Evolutionary conservation across 2,797 vertebrate genomes (phyloP).

Genomic region (Sebastiscus albofasciatus): DNA sequence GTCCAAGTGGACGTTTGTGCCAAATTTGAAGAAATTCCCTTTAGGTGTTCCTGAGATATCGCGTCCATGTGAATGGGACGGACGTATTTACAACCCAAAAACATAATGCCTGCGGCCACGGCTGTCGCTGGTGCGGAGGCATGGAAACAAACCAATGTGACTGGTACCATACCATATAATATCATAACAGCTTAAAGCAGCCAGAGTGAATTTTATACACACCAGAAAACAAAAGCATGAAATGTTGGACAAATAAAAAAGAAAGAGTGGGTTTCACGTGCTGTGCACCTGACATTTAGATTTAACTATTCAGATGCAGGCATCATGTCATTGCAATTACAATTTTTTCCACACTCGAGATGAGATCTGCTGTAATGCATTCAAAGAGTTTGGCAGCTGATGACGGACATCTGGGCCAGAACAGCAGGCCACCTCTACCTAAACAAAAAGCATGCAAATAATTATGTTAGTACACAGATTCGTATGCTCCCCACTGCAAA

Average conservation of each 20-base stretch:
- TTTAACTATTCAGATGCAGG: not conserved
- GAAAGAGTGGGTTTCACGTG: not conserved
- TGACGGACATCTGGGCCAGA: constrained; percentile 66
- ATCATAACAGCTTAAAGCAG: not conserved
- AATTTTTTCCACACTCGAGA: constrained; percentile 21
- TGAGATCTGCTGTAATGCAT: constrained; percentile 3
- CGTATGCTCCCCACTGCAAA: constrained; percentile 61
- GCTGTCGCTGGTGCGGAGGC: not conserved
- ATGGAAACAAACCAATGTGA: not conserved
- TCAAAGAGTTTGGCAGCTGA: constrained; percentile 54
- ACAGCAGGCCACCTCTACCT: constrained; percentile 68
- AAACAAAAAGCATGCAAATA: constrained; percentile 69
- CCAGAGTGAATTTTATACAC: not conserved
- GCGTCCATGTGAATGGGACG: not conserved
- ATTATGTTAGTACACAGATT: constrained; percentile 61
- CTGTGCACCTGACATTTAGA: not conserved
- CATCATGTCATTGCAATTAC: constrained; percentile 11
- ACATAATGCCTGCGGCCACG: not conserved
- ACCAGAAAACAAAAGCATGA: not conserved
- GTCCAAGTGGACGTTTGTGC: too few species aligned
- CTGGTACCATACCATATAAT: not conserved
- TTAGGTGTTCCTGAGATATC: not conserved
- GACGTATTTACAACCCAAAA: not conserved
- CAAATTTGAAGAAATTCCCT: not conserved
- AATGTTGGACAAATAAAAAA: constrained; percentile 7